Conservation (phyloP, 2,113 vertebrate genomes). For the Eira barbara region DNA sequence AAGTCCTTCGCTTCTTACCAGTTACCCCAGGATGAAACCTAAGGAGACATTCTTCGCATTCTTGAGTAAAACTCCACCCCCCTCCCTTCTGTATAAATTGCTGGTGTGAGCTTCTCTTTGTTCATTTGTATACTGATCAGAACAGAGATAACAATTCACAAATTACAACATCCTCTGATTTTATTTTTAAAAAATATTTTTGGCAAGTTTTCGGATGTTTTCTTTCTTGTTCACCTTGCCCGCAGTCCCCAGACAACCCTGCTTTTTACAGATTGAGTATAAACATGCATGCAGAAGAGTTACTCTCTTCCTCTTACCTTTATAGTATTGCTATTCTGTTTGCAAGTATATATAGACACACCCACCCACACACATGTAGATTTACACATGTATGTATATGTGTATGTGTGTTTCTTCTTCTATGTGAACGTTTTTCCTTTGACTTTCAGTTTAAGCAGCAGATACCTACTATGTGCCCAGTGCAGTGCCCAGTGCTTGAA, state of each 20-base stretch:
- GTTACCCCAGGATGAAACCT: not conserved
- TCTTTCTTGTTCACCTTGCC: not conserved
- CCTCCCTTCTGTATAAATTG: not conserved
- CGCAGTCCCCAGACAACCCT: not conserved
- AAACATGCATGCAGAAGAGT: not conserved
- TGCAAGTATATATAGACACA: not conserved
- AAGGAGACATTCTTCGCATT: not conserved
- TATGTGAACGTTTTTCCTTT: not conserved
- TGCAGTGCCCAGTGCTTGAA: not conserved
- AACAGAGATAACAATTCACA: constrained; percentile 7
- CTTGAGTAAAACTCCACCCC: not conserved
- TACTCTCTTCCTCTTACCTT: not conserved
- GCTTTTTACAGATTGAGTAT: not conserved
- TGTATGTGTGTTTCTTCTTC: not conserved
- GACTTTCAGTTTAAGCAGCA: not conserved
- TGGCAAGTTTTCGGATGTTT: not conserved
- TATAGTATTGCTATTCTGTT: not conserved
- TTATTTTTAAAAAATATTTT: not conserved
- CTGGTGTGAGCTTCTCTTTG: not conserved
- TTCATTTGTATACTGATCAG: not conserved
- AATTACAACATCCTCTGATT: not conserved
- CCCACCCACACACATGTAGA: too few species aligned
- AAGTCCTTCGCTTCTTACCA: not conserved
- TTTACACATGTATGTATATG: not conserved
- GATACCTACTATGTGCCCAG: not conserved